Base-by-base conservation (phyloP, 1,140 invertebrate genomes). In the Lordiphosa mommai region DNA sequence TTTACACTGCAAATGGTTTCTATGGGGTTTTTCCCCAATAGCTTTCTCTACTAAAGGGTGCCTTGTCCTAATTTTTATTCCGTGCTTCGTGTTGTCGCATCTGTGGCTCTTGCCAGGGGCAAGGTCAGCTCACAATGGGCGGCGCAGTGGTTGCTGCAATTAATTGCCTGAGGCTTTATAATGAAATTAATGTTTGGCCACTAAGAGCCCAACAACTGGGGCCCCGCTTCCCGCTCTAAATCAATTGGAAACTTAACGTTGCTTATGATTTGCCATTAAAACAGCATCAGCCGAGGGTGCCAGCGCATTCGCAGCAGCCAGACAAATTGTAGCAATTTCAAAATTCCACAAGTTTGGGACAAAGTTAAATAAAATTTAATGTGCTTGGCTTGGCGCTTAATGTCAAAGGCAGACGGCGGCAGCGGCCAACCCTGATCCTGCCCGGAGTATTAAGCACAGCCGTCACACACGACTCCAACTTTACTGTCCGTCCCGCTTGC, bases 291-390 rank as follows among this genome's bases (percentile, higher is more conserved):
- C n/a, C 33, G 37, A 32, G 48, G 36, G 41, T n/a, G 38, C 4
- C 10, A 13, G 30, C 9, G 30, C 9, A n/a, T 43, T 36, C 14
- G 12, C 12, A 36, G 55, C 29, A 33, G 29, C 13, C 30, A 30
- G 43, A 80, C 74, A 84, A 77, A 84, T 77, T 84, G 77, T 77
- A 72, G 64, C 77, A 69, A 77, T 77, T 76, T 84, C 20, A 41
- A 77, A 84, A 84, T 84, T 84, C 77, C 77, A 55, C 68, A 74
- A 84, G 72, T 84, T 84, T 61, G 63, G 33, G 41, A 57, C 72
- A 59, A 70, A 77, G 77, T 72, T 84, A 69, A 77, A 84, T 77
- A 65, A 77, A 77, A 84, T 77, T 84, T 70, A 84, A 84, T 84
- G 77, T 84, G 68, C 55, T 40, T 33, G 32, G 16, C 46, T 44